These are phyloP conservation scores for Centropus unirufus DNA, from an alignment of 2,113 vertebrate genomes.

Conservation along the genomic window DNA sequence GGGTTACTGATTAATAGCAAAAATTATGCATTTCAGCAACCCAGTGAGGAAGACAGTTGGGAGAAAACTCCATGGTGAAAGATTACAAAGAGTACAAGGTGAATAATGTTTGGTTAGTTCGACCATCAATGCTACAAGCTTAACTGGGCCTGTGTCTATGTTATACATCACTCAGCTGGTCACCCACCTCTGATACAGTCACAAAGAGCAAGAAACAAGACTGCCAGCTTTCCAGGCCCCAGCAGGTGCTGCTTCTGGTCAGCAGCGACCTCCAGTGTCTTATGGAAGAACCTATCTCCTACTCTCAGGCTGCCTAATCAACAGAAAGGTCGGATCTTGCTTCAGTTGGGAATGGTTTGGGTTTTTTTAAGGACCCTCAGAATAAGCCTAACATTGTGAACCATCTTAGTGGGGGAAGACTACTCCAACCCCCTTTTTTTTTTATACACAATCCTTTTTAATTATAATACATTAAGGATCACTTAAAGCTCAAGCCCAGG, in stretches of 20 bases:
- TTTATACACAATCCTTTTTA: not conserved
- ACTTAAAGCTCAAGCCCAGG: not conserved
- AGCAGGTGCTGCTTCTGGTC: not conserved
- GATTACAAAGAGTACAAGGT: not conserved
- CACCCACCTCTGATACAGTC: not conserved
- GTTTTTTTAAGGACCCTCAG: not conserved
- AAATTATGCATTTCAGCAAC: not conserved
- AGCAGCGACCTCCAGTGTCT: conserved; percentile 41
- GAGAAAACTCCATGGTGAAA: not conserved
- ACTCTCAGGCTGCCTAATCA: not conserved
- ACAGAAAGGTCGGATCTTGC: not conserved
- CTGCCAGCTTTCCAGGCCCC: not conserved
- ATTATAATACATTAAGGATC: not conserved
- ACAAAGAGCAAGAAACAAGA: not conserved
- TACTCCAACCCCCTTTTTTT: not conserved
- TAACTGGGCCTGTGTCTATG: not conserved
- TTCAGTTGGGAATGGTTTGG: not conserved
- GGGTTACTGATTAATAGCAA: not conserved
- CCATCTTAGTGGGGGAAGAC: not conserved
- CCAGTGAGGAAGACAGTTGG: fast-evolving
- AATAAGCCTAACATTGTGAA: not conserved
- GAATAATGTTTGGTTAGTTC: not conserved
- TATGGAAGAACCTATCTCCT: not conserved
- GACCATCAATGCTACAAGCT: not conserved
- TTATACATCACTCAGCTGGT: not conserved